phyloP scores from a whole-genome alignment of 35 echinoderm and acorn worm genomes.

The Ophioderma brevispina region DNA sequence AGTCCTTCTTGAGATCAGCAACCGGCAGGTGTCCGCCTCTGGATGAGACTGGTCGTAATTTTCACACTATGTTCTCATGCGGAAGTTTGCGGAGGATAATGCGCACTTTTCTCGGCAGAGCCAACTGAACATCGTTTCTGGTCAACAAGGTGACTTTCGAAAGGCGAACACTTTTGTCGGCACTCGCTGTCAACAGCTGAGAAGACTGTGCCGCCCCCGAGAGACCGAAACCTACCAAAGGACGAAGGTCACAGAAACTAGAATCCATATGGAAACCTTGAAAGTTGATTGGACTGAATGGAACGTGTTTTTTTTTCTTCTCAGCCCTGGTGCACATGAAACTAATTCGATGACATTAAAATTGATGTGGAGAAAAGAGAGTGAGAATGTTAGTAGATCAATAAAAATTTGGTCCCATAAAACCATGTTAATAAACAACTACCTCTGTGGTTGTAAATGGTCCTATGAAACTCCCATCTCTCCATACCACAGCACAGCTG shows the following conservation, averaged over 20 bases:
- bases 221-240: slow-evolving; percentile 74
- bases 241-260: slow-evolving; percentile 68
- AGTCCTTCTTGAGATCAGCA: background rate
- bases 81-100: slow-evolving; percentile 70
- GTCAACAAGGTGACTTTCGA: slow-evolving; percentile 48
- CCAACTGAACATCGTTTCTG: slow-evolving; percentile 56
- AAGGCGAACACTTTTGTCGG: slow-evolving; percentile 84
- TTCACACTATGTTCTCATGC: slow-evolving; percentile 82
- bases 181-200: slow-evolving; percentile 85
- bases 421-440: no score
- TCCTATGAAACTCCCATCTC: no score
- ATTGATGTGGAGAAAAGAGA: no score
- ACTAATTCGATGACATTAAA: no score
- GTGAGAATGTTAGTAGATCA: no score
- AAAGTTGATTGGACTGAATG: background rate
- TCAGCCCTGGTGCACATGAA: background rate
- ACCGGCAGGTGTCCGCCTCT: background rate
- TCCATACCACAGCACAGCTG: no score
- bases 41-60: slow-evolving; percentile 56
- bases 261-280: slow-evolving; percentile 55
- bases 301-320: background rate
- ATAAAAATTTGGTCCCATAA: no score
- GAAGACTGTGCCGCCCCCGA: slow-evolving; percentile 52
- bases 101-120: slow-evolving; percentile 68
- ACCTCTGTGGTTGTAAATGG: no score